Conservation (phyloP, 2,113 vertebrate species). For the Chrysochloris asiatica region DNA sequence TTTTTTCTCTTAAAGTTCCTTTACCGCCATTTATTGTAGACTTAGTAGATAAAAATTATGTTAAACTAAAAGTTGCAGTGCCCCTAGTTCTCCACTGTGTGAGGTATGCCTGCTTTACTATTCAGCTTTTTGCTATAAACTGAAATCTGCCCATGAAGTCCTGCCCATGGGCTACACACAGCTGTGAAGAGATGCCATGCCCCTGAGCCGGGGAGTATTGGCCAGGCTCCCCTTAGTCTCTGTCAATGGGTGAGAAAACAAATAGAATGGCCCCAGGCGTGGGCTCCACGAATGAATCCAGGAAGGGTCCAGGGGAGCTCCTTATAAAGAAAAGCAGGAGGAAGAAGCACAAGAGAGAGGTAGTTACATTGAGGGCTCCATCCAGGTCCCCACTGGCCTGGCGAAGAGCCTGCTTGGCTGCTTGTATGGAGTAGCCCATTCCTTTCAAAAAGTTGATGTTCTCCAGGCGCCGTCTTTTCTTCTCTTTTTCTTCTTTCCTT, state of each 20-base stretch:
- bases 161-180: background rate
- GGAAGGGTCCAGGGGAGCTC: background rate
- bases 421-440: conserved; percentile 89
- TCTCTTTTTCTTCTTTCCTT: conserved; percentile 88
- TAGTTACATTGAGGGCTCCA: conserved; percentile 86
- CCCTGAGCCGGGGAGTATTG: background rate
- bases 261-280: too few relatives aligned
- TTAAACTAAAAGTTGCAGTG: background rate
- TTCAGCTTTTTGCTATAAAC: background rate
- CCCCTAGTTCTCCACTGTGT: background rate
- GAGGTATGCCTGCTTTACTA: background rate
- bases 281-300: background rate
- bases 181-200: accelerated
- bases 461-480: conserved; percentile 85
- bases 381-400: conserved; percentile 88
- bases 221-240: background rate
- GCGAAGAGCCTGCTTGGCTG: conserved; percentile 89
- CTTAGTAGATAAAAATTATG: background rate
- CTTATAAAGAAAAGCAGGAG: accelerated
- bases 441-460: conserved; percentile 85
- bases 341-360: accelerated
- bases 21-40: background rate
- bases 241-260: background rate
- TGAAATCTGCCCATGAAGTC: background rate
- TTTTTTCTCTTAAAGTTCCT: too few relatives aligned